Base-by-base conservation (phyloP, 2,113 vertebrate genomes). In the Tragelaphus strepsiceros region DNA sequence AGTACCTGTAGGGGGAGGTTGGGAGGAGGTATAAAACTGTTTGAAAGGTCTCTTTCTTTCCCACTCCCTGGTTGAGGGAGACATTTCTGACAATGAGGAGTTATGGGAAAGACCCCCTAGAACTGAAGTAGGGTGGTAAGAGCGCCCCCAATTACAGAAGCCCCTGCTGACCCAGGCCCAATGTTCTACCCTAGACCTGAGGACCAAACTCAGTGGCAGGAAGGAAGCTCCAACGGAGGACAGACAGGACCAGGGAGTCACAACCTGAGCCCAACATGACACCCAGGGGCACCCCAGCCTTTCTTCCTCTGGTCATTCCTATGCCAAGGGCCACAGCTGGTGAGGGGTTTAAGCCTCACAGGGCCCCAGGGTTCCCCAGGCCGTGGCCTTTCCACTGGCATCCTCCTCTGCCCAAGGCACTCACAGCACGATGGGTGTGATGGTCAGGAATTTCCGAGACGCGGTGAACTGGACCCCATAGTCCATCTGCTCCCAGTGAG, bases 401-500 rank as follows among this genome's bases (percentile, higher is more conserved):
- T 15, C 85, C 74, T 4, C 0, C 16, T 74, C 43, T 0, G 19
- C 82, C 56, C 85, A 7, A 46, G 1, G 54, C 96, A 99, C 99
- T 99, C 98, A 99, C 99, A 99, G 99, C 81, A 99, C 99, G 0
- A 99, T 99, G 58, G 99, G 99, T 16, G 99, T 99, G 99, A 99
- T 99, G 98, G 99, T 99, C 98, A 99, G 99, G 98, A 99, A 99
- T 99, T 99, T 99, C 98, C 99, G 99, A 0, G 99, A 99, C 0
- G 99, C 99, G 0, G 99, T 99, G 95, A 99, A 99, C 99, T 99
- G 99, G 7, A 99, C 99, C 0, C 99, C 99, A 0, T 99, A 99
- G 98, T 99, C 99, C 99, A 99, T 99, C 99, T 99, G 99, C 98
- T 99, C 99, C 99, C 99, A 99, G 99, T 99, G 99, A 0, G 99